Base-by-base conservation (phyloP, 2,888 invertebrate genomes). In the Pheosia tremula region DNA sequence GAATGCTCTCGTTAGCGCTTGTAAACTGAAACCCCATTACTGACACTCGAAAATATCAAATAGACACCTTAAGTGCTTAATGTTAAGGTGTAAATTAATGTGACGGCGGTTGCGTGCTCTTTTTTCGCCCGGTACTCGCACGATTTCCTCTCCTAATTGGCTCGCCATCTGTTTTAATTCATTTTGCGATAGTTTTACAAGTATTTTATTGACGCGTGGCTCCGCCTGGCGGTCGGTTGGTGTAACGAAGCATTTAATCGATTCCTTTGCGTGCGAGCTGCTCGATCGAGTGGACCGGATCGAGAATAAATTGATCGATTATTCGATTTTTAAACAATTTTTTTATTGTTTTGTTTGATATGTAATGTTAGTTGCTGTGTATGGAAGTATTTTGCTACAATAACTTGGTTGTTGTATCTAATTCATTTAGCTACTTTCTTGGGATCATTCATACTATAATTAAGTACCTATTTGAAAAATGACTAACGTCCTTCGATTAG, bases 121-220 rank as follows among this genome's bases (percentile, higher is more conserved):
- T 91, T 92, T 92, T 91, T 89, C 87, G 84, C 80, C 79, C 83
- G 75, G 87, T 89, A 90, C 88, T 88, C 93, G 93, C 91, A 89
- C 93, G 90, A 91, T 91, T 93, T 93, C 87, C 87, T 88, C 82
- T 87, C 91, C 93, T 93, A 93, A 93, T 93, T 93, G 93, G 92
- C 88, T 91, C 87, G 82, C 88, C 91, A 91, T 93, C 89, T 91
- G 93, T 90, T 92, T 92, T 90, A 92, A 93, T 93, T 93, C 93
- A 93, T 90, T 92, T 91, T 82, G 91, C 92, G 90, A 93, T 93
- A 93, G 93, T 92, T 93, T 91, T 91, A 93, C 93, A 93, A 90
- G 93, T 91, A 92, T 92, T 93, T 92, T 91, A 93, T 89, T 91
- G 93, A 91, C 87, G 88, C 88, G 89, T 89, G 89, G 90, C 93